A percentile compares a stretch with the other conserved stretches of the same genome.
Evolutionary conservation across 1,140 invertebrate species (phyloP).

Genomic region (Leptonema lineaticorne): DNA sequence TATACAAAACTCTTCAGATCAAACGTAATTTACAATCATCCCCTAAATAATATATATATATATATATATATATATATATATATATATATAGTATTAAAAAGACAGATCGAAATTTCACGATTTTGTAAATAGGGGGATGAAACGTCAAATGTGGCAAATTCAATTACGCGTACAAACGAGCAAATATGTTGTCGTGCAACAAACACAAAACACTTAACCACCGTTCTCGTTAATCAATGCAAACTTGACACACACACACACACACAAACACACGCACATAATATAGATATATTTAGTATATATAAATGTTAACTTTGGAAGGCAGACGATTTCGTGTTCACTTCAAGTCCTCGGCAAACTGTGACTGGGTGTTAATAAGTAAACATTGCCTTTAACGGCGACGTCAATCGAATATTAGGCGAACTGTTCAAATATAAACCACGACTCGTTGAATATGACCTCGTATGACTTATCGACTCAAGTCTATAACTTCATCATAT

Average conservation of each 20-base stretch:
- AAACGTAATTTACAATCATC: too few species aligned
- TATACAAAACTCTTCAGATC: too few species aligned
- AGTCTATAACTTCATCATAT: too few species aligned
- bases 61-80: too few species aligned
- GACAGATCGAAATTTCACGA: too few species aligned
- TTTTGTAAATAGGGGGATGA: too few species aligned
- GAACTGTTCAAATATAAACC: conserved; percentile 3
- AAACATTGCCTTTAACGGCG: background rate
- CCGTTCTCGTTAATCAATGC: conserved; percentile 11
- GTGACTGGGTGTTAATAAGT: conserved; percentile 9
- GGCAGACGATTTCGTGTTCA: conserved; percentile 12
- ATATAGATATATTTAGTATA: too few species aligned
- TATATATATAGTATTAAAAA: too few species aligned
- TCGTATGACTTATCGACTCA: background rate
- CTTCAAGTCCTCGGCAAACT: conserved; percentile 17
- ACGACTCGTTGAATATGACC: background rate
- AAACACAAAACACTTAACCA: conserved; percentile 11
- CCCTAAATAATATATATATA: too few species aligned
- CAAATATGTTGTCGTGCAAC: conserved; percentile 2
- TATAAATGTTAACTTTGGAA: conserved; percentile 3
- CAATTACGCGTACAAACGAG: background rate
- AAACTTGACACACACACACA: conserved; percentile 5
- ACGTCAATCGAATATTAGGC: conserved; percentile 8
- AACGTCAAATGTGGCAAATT: background rate
- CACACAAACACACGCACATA: background rate